Base-by-base conservation (phyloP, 2,113 vertebrate genomes). In the Falco punctatus region DNA sequence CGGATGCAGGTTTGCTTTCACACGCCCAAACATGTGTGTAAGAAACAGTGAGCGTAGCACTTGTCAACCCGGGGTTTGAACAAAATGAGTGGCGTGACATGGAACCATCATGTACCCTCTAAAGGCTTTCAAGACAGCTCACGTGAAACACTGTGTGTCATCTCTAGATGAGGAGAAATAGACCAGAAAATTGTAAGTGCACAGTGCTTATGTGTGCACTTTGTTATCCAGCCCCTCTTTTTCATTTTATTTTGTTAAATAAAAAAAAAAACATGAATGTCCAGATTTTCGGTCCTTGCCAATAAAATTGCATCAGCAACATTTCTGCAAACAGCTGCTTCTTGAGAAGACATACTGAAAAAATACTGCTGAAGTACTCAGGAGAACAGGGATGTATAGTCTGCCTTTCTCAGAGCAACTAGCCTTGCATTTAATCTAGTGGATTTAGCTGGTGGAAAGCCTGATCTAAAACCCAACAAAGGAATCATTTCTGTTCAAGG, bases 41-140 rank as follows among this genome's bases (percentile, higher is more conserved):
- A 86, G 71, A 49, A 82, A 35, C 26, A 70, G 27, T 3, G 13
- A 83, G 23, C 2, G 9, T 30, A 16, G 6, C 57, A 38, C 65
- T 27, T 3, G 1, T 57, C 40, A 70, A 38, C 33, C 33, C 55
- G 70, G 30, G 33, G 9, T 58, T 35, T 28, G 73, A 81, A 70
- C 28, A 90, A 59, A 86, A 23, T 4, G 30, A 85, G 22, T 9
- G 46, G 13, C 2, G 3, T 35, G 38, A 17, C n/a, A 13, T 27
- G 30, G 46, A 70, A 40, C 24, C 3, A 1, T 5, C 44, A 46
- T 0, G 6, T 35, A 21, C 14, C 18, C 40, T 54, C 20, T 8
- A 21, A 55, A 28, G 22, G 33, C 57, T 78, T 44, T 0, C 33
- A 30, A 74, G 9, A 69, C 59, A 32, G 24, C 51, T 70, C 18